These are phyloP conservation scores for Drosophila parvula DNA, from an alignment of 1,140 invertebrate species.

Conservation along the genomic window DNA sequence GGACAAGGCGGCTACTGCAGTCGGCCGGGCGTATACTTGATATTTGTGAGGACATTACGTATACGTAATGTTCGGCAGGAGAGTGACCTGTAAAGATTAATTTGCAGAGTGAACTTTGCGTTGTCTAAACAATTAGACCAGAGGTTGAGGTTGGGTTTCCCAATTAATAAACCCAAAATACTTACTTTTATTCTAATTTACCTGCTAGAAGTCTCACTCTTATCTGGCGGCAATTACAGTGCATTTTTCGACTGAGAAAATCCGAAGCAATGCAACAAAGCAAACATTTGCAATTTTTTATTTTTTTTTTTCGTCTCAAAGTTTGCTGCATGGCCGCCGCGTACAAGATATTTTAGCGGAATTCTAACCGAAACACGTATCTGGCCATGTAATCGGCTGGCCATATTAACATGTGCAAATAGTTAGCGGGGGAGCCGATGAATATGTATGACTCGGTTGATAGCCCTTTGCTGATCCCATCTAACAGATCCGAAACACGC, in stretches of 20 bases:
- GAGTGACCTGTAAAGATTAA: conserved; percentile 1
- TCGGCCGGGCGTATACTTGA: conserved; percentile 43
- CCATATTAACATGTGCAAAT: conserved; percentile 31
- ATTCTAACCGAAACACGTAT: conserved; percentile 40
- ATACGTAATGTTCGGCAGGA: conserved; percentile 9
- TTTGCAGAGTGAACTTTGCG: background rate
- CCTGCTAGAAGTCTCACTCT: conserved; percentile 47
- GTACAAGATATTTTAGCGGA: conserved; percentile 33
- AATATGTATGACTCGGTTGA: conserved; percentile 32
- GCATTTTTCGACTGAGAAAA: conserved; percentile 9
- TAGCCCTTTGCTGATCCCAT: conserved; percentile 48
- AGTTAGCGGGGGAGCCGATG: conserved; percentile 40
- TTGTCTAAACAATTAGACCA: conserved; percentile 14
- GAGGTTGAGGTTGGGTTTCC: background rate
- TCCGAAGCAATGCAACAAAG: conserved; percentile 19
- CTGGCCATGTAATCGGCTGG: conserved; percentile 25
- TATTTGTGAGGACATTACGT: conserved; percentile 18
- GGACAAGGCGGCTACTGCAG: background rate
- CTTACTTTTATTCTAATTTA: conserved; percentile 38
- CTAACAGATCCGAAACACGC: conserved; percentile 38
- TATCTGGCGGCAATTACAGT: conserved; percentile 6
- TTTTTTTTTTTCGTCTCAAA: conserved; percentile 33
- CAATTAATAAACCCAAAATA: conserved; percentile 14
- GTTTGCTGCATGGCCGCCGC: conserved; percentile 25
- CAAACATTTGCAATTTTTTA: conserved; percentile 31